Base-by-base conservation (phyloP, 2,888 invertebrate genomes). In the Anoncus sp. region DNA sequence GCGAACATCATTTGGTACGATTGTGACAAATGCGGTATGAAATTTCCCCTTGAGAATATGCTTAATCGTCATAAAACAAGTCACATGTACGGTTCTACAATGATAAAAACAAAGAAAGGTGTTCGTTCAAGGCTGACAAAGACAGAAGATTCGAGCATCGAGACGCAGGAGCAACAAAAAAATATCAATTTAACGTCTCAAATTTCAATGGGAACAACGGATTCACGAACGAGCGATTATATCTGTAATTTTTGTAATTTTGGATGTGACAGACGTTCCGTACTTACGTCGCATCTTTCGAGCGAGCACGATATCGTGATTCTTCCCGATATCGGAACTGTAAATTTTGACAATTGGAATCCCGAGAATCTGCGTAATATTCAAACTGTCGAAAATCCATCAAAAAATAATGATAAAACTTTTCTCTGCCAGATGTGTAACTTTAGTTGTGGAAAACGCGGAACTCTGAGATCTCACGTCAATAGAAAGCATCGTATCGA, bases 11-110 rank as follows among this genome's bases (percentile, higher is more conserved):
- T 75, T 3, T 81, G 66, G 49, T 79, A 75, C 63, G 22, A 47
- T 0, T 90, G 90, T 62, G 70, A 84, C 10, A 86, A 84, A 43
- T 90, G 90, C 60, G 74, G 72, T 1, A 67, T 87, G 12, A 85
- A 84, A 65, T 90, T 90, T 55, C 86, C 87, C 0, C 45, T 85
- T 22, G 83, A 83, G 10, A 82, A 49, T 3, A 88, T 88, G 86
- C 66, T 89, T 57, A 81, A 79, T 14, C 84, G 88, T 38, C 90
- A 90, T 60, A 85, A 80, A 43, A 45, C 79, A 1, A 75, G 77
- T 3, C 86, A 87, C 49, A 69, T 35, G 47, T 59, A 35, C 51
- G 63, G 5, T n/a, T 51, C 10, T 66, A 18, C 24, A 18, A 38
- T 9, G 31, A 71, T 24, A 35, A 66, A 45, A 38, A 60, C 10